Conservation (phyloP, 2,797 vertebrate genomes). For the Leptoclinus maculatus region DNA sequence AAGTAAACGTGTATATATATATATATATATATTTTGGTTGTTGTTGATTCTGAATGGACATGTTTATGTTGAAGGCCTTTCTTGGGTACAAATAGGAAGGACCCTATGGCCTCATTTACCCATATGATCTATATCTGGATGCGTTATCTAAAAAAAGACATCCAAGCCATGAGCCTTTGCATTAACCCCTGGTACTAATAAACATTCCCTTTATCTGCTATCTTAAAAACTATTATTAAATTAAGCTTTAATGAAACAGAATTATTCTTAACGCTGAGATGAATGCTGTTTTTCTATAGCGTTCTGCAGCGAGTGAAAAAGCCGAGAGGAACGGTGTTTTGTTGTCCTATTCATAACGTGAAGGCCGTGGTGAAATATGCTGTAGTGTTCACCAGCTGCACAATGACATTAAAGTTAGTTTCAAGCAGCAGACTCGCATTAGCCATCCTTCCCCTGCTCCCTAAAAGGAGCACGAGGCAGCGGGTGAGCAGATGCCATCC, state of each 20-base stretch:
- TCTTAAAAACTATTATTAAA: neutral
- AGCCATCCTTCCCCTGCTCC: neutral
- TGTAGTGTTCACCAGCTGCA: neutral
- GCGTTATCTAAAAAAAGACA: too few relatives aligned
- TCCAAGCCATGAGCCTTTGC: neutral
- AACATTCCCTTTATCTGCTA: neutral
- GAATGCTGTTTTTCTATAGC: neutral
- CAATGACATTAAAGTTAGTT: neutral
- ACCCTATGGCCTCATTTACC: too few relatives aligned
- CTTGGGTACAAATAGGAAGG: too few relatives aligned
- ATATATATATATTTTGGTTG: too few relatives aligned
- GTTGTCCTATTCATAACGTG: neutral
- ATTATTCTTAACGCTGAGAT: neutral
- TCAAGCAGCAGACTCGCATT: neutral
- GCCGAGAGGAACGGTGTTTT: neutral
- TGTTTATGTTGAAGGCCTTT: too few relatives aligned
- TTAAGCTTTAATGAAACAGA: neutral
- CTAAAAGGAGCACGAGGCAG: conserved; percentile 16
- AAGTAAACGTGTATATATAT: too few relatives aligned
- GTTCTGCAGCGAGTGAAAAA: neutral
- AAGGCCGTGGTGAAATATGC: neutral
- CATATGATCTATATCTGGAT: neutral
- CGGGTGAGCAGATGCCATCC: conserved; percentile 39
- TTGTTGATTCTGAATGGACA: too few relatives aligned
- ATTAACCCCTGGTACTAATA: neutral